These are phyloP conservation scores for Tapirus terrestris DNA, from an alignment of 2,113 vertebrate genomes.

Conservation along the genomic window DNA sequence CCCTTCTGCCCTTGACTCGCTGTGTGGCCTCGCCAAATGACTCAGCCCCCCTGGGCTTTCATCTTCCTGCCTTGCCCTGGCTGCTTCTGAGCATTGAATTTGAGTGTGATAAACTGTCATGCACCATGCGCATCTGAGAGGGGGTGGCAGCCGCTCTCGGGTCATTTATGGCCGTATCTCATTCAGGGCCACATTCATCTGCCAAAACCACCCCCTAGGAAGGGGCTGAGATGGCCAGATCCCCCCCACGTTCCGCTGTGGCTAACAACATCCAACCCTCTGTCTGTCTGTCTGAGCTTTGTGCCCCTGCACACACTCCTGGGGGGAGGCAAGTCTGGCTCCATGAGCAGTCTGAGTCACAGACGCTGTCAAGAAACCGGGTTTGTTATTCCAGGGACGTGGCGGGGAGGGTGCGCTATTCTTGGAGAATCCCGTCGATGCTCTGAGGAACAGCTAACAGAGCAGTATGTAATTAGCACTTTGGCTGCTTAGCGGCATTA, in stretches of 20 bases:
- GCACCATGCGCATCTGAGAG: fast-evolving
- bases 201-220: neutral
- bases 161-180: neutral
- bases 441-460: slow-evolving; percentile 23
- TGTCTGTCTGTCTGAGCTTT: neutral
- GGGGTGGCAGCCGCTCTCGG: neutral
- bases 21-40: neutral
- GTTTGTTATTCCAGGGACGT: neutral
- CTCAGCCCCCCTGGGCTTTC: neutral
- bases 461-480: slow-evolving; percentile 56
- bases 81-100: neutral
- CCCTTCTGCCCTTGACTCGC: fast-evolving
- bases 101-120: neutral
- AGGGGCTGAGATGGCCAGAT: neutral
- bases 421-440: neutral
- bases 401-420: slow-evolving; percentile 29
- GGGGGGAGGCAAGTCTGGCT: slow-evolving; percentile 6
- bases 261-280: neutral
- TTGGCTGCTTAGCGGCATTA: neutral
- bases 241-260: fast-evolving
- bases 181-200: neutral
- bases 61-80: neutral
- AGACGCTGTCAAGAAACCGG: neutral
- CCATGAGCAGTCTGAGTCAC: slow-evolving; percentile 58
- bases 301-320: neutral